phyloP scores from a whole-genome alignment of 1,140 invertebrate species.

The Cyclargus thomasi region DNA sequence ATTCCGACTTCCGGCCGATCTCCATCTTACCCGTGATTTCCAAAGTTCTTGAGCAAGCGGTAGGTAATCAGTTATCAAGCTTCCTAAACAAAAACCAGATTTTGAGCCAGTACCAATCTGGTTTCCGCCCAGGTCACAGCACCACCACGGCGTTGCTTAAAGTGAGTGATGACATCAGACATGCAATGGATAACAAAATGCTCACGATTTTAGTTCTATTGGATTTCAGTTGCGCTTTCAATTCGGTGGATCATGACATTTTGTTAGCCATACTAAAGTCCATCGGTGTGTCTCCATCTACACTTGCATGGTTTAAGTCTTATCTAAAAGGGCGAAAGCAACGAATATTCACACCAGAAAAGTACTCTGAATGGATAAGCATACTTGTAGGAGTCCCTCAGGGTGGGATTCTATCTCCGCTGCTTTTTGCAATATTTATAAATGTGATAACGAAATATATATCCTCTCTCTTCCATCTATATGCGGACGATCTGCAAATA shows the following conservation, averaged over 20 bases:
- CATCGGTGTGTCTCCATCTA: constrained; percentile 7
- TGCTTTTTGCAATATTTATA: too few species aligned
- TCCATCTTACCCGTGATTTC: constrained; percentile 14
- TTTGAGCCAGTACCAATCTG: constrained; percentile 12
- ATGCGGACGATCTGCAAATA: too few species aligned
- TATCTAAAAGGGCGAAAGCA: too few species aligned
- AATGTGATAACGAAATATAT: too few species aligned
- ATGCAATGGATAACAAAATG: constrained; percentile 9
- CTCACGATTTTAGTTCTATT: constrained; percentile 11
- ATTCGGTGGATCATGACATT: constrained; percentile 4
- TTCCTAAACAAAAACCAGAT: constrained; percentile 13
- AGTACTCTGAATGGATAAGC: neutral
- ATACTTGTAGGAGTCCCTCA: too few species aligned
- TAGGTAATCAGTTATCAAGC: neutral
- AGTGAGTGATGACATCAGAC: constrained; percentile 13
- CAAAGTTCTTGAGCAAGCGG: constrained; percentile 16
- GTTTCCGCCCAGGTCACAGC: constrained; percentile 15
- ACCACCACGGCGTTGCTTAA: too few species aligned
- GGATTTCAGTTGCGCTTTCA: constrained; percentile 15
- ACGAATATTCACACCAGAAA: neutral
- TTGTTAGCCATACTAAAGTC: neutral
- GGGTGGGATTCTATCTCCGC: too few species aligned
- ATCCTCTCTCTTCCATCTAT: too few species aligned
- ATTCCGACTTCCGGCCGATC: constrained; percentile 19
- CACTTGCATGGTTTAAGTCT: constrained; percentile 4